Evolutionary conservation across 2,888 invertebrate genomes (phyloP), one percentile per base, ranked within the genome.

Genomic region (Lobophora halterata): DNA sequence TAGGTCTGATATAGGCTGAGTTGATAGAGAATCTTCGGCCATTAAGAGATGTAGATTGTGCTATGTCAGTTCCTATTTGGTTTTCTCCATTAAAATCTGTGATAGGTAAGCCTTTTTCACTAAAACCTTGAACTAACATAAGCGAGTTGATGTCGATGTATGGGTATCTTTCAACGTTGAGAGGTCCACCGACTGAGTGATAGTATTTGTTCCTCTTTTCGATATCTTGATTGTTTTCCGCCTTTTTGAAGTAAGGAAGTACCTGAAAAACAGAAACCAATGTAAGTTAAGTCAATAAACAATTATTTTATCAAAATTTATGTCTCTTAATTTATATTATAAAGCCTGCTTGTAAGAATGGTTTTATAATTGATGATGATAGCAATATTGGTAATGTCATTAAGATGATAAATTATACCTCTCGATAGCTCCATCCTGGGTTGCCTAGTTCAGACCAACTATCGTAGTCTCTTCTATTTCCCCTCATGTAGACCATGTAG

Each of bases 161-260:
- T 0, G 90, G 88, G 51, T 89, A 92, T 54, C 90, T 76, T 66
- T 92, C 91, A 0, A 93, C 91, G 19, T 89, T 90, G 13, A 90
- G 87, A 18, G 91, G 91, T 1, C 93, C 93, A 1, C 89, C 88
- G 3, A 79, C 80, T 0, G 88, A 85, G 58, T 93, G 93, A 53
- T 90, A 90, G 14, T 78, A 59, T 1, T 79, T 81, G 49, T 91
- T 81, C 12, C 88, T 74, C 4, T 85, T 67, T 55, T 89, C 90
- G 1, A 80, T 61, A 41, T 91, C 89, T 61, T 82, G 78, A 53
- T 91, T 92, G 50, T 91, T 83, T 73, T 92, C 92, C 0, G 91
- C 85, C 71, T 91, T 92, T 34, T 89, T 90, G 67, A 92, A 94
- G 64, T 93, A 94, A 0, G 92, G 92, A 7, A 94, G 75, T 0